phyloP scores from a whole-genome alignment of 2,888 invertebrate genomes.

The Ernsta delagoae region DNA sequence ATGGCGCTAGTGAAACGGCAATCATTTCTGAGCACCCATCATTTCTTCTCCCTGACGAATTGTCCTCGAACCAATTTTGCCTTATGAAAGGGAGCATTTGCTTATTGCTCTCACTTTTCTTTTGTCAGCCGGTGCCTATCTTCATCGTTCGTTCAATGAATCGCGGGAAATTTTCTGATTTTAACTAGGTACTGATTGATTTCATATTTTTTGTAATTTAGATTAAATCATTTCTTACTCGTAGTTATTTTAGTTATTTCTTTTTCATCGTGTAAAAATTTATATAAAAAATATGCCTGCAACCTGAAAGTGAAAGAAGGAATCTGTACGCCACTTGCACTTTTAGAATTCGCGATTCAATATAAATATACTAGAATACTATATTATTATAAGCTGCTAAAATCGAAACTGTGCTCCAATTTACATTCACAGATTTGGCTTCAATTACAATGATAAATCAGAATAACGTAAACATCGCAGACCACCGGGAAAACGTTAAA shows the following conservation, averaged over 20 bases:
- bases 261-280: too few relatives aligned
- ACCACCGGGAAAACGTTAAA: constrained; percentile 23
- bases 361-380: too few relatives aligned
- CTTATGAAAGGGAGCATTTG: constrained; percentile 79
- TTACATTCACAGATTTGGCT: too few relatives aligned
- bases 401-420: neutral
- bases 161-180: constrained; percentile 4
- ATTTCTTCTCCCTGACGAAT: constrained; percentile 62
- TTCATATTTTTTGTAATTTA: neutral
- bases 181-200: constrained; percentile 12
- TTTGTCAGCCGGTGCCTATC: constrained; percentile 67
- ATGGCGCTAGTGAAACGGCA: constrained; percentile 56
- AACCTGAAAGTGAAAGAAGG: too few relatives aligned
- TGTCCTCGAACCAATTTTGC: constrained; percentile 75
- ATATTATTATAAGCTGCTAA: neutral
- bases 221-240: neutral
- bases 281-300: too few relatives aligned
- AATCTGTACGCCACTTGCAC: too few relatives aligned
- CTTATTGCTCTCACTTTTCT: constrained; percentile 75
- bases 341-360: too few relatives aligned
- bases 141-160: constrained; percentile 41
- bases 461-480: constrained; percentile 22
- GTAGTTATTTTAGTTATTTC: too few relatives aligned
- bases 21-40: constrained; percentile 63
- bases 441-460: neutral